Conservation (phyloP, 1,140 invertebrate genomes). For the Drosophila ananassae region DNA sequence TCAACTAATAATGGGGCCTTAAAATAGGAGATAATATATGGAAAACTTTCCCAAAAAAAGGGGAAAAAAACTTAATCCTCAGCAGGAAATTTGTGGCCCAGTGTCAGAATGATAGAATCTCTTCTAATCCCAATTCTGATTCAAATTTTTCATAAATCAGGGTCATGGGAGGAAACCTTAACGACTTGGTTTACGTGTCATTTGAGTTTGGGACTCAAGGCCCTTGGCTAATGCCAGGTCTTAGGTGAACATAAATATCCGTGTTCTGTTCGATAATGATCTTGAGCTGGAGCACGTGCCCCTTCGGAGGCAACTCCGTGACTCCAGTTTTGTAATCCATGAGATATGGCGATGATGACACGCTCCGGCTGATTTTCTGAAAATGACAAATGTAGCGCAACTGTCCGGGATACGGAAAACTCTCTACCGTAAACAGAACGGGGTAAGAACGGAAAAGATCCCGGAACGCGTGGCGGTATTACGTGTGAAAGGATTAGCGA, state of each 20-base stretch:
- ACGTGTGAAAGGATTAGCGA: constrained; percentile 61
- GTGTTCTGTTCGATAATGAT: constrained; percentile 59
- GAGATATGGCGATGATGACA: constrained; percentile 52
- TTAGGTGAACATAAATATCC: constrained; percentile 73
- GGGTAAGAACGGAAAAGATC: constrained; percentile 27
- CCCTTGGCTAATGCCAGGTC: constrained; percentile 41
- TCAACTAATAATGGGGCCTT: background rate
- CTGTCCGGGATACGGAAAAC: constrained; percentile 35
- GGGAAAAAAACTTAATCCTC: constrained; percentile 3
- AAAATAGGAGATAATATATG: background rate
- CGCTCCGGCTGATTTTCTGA: constrained; percentile 71
- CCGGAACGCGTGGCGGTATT: constrained; percentile 57
- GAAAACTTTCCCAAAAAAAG: background rate
- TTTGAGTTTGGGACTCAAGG: constrained; percentile 35
- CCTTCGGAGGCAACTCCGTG: constrained; percentile 8
- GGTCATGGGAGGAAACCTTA: constrained; percentile 22
- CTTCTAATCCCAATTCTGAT: constrained; percentile 8
- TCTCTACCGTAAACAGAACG: constrained; percentile 22
- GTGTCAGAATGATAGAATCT: constrained; percentile 19
- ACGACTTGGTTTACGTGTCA: constrained; percentile 73
- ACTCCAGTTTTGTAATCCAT: constrained; percentile 58
- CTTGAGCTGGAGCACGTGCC: constrained; percentile 58
- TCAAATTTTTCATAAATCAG: constrained; percentile 37
- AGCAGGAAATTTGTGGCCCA: constrained; percentile 13
- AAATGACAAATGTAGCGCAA: constrained; percentile 75